A percentile compares a stretch with the other conserved stretches of the same genome.
Evolutionary conservation across 2,113 vertebrate genomes (phyloP).

Genomic region (Nestor notabilis): DNA sequence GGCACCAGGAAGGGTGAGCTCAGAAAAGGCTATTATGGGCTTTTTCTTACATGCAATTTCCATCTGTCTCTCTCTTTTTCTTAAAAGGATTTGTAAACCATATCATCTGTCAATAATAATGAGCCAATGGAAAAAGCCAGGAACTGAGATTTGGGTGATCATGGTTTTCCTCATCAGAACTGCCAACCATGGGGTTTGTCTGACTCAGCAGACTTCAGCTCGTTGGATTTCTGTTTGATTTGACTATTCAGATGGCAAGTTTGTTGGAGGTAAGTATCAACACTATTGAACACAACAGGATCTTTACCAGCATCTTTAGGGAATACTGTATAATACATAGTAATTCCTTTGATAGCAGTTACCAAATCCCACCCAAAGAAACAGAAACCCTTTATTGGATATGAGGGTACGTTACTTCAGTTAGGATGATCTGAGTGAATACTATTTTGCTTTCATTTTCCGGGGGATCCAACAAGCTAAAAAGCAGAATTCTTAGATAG

Average conservation of each 20-base stretch:
- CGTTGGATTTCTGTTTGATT: background rate
- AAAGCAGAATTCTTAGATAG: background rate
- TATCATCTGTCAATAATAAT: background rate
- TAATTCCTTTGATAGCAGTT: background rate
- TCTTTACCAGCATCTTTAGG: background rate
- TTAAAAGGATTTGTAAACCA: background rate
- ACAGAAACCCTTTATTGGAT: background rate
- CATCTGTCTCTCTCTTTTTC: background rate
- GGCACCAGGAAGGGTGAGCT: background rate
- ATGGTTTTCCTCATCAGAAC: background rate
- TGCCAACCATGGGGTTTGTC: background rate
- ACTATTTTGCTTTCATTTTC: background rate
- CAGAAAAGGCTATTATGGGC: background rate
- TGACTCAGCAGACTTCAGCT: background rate
- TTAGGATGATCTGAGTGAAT: background rate
- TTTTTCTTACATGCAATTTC: background rate
- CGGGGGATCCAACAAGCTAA: background rate
- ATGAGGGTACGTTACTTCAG: background rate
- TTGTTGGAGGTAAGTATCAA: background rate
- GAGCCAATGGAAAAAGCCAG: background rate
- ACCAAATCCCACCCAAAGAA: background rate
- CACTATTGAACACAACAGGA: background rate
- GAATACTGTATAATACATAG: background rate
- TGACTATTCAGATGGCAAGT: background rate
- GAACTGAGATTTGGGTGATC: background rate